Evolutionary conservation across 1,140 invertebrate genomes (phyloP), one percentile per base, ranked within the genome.

Genomic region (Nasonia giraulti): DNA sequence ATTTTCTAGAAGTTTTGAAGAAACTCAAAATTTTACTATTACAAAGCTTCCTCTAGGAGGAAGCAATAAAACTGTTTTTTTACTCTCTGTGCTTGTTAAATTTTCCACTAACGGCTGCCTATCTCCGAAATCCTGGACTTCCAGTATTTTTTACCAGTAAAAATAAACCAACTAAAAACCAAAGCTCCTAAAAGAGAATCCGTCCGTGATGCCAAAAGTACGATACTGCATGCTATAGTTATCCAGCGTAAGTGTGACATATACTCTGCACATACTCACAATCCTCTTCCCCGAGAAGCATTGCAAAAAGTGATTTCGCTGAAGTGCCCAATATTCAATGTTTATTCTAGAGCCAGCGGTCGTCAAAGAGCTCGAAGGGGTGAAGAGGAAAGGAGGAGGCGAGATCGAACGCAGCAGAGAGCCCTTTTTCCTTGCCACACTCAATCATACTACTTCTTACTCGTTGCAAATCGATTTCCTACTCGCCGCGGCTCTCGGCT

Each of bases 391-490:
- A 62, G 17, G 20, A 4, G 20, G 55, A n/a, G 55, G 55, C 1
- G 40, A 62, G 55, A 62, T 62, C n/a, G 55, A 62, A 62, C 55
- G 55, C 6, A 17, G 17, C 14, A 17, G 40, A 31, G 20, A 31
- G 8, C 27, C 44, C 75, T 50, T 44, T 77, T 77, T 77, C 44
- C 27, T 50, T 44, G n/a, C 23, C 75, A 31, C 31, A 31, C 31
- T 77, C 20, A 77, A 77, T 79, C 77, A 79, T 79, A 66, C 50
- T 66, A 37, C 77, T 79, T 33, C 77, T 37, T 79, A 6, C 47
- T 66, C 31, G 11, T 66, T 66, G 77, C 20, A 79, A 79, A 79
- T 79, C 77, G 77, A 79, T 79, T 79, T 62, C 20, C 55, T 62
- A n/a, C 55, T 62, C 7, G 14, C 47, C 47, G 47, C 12, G 47